Conservation (phyloP, 1,140 invertebrate genomes). For the Charaxes varanes region DNA sequence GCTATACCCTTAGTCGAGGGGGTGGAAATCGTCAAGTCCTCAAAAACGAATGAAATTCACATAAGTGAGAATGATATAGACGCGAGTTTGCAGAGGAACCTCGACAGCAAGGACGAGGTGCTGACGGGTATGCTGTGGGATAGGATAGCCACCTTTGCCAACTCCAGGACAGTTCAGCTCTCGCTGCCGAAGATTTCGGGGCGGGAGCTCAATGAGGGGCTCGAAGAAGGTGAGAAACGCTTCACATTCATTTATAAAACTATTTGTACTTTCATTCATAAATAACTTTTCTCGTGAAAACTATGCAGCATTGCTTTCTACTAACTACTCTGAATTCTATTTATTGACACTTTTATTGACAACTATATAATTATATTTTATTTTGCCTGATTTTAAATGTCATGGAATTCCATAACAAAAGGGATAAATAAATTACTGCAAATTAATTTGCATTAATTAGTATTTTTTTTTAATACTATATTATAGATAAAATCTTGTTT, state of each 20-base stretch:
- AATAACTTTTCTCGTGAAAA: no score
- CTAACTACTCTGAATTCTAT: no score
- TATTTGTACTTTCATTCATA: neutral
- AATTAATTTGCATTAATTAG: no score
- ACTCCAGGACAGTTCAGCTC: constrained; percentile 83
- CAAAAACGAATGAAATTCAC: constrained; percentile 48
- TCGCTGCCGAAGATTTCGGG: constrained; percentile 81
- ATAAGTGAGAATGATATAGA: constrained; percentile 80
- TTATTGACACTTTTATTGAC: no score
- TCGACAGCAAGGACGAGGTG: constrained; percentile 78
- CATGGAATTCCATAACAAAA: no score
- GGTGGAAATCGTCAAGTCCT: constrained; percentile 78
- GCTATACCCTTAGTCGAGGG: constrained; percentile 79
- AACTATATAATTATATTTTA: no score
- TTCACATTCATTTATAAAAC: neutral
- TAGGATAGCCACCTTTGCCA: constrained; percentile 80
- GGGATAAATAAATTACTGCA: no score
- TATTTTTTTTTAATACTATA: no score
- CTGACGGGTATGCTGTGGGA: constrained; percentile 82
- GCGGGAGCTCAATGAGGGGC: constrained; percentile 78
- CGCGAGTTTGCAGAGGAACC: constrained; percentile 76
- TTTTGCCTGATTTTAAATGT: no score
- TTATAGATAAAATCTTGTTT: no score
- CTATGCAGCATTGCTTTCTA: no score
- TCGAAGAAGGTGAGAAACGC: constrained; percentile 88